phyloP scores from a whole-genome alignment of 2,888 invertebrate genomes.

The Brachyopa scutellaris region DNA sequence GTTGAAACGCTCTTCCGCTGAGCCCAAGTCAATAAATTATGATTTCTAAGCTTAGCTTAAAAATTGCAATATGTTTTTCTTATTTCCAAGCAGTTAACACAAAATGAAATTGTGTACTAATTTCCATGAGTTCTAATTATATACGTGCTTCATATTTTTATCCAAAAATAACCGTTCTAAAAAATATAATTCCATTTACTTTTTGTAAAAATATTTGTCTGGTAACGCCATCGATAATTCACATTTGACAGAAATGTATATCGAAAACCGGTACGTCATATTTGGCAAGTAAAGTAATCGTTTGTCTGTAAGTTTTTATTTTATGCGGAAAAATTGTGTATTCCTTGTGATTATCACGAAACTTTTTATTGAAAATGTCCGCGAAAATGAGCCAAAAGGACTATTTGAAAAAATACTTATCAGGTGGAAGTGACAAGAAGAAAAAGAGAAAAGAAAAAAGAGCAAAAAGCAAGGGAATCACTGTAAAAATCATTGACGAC shows the following conservation, averaged over 20 bases:
- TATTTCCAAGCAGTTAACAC: no score
- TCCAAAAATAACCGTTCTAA: no score
- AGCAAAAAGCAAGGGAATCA: constrained; percentile 78
- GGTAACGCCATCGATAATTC: not conserved
- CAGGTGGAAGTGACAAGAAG: constrained; percentile 84
- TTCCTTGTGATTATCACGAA: not conserved
- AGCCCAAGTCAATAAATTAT: no score
- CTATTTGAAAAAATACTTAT: constrained; percentile 90
- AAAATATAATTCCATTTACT: no score
- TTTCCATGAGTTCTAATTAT: no score
- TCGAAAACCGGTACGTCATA: constrained; percentile 12
- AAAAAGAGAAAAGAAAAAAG: constrained; percentile 88
- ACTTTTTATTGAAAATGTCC: constrained; percentile 38
- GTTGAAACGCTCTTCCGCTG: no score
- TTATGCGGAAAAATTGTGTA: constrained; percentile 46
- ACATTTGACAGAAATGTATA: not conserved
- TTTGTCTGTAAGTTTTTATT: constrained; percentile 2
- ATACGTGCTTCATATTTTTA: no score
- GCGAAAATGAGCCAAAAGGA: constrained; percentile 87
- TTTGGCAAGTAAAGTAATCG: constrained; percentile 24
- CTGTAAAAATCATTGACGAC: constrained; percentile 92
- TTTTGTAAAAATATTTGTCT: no score
- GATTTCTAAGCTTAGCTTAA: no score
- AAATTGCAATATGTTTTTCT: no score
- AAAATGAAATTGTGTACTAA: no score